A percentile compares a stretch with the other conserved stretches of the same genome.
Evolutionary conservation across 2,888 invertebrate genomes (phyloP).

Genomic region (Oscheius sp.): DNA sequence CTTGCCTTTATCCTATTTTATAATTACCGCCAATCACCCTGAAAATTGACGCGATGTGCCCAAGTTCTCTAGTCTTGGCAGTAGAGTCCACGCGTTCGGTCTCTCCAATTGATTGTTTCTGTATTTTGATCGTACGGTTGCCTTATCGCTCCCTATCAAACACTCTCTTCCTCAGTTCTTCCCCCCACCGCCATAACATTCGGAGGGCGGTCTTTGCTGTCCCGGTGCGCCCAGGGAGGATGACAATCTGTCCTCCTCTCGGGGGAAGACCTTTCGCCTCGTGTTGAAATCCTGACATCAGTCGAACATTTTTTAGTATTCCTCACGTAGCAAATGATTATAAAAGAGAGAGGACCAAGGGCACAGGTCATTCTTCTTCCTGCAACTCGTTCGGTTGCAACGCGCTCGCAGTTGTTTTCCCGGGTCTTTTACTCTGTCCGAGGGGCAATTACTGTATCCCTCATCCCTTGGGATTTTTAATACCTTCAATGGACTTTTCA

Average conservation of each 20-base stretch:
- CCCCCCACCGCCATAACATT: neutral
- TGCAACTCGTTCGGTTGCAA: too few species aligned
- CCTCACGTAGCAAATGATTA: too few species aligned
- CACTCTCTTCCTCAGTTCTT: constrained; percentile 2
- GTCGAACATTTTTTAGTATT: too few species aligned
- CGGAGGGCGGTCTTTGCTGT: too few species aligned
- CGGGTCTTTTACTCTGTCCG: too few species aligned
- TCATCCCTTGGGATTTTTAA: too few species aligned
- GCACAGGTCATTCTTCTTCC: too few species aligned
- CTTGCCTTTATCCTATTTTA: too few species aligned
- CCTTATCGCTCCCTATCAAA: constrained; percentile 20
- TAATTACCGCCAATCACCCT: neutral
- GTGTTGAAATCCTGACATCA: neutral
- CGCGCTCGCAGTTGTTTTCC: too few species aligned
- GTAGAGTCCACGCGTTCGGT: neutral
- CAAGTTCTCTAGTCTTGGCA: constrained; percentile 1
- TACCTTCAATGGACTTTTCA: too few species aligned
- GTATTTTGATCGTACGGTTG: neutral
- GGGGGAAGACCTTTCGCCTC: neutral
- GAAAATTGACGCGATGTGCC: neutral
- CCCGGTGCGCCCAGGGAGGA: neutral
- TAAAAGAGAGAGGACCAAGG: too few species aligned
- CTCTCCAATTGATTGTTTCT: constrained; percentile 2
- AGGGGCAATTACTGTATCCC: too few species aligned
- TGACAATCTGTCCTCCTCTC: neutral